phyloP scores from a whole-genome alignment of 64 coral and sea anemone genomes.

The Stichodactyla helianthus region DNA sequence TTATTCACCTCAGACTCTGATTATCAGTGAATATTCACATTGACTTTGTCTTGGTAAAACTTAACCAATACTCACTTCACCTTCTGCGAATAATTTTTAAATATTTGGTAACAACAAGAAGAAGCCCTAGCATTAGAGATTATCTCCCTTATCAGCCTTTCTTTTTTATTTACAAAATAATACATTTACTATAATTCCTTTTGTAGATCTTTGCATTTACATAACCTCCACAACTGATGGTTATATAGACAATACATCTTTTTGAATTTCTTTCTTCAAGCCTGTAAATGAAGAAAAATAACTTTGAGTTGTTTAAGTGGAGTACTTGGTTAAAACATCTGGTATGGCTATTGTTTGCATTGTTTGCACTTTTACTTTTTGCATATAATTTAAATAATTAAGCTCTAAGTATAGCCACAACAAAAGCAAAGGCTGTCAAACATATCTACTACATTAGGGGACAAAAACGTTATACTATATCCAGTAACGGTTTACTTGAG shows the following conservation, averaged over 20 bases:
- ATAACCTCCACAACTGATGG: not conserved
- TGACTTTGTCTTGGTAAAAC: no score
- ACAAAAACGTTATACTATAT: not conserved
- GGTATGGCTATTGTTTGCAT: not conserved
- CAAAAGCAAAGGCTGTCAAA: not conserved
- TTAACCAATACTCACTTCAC: no score
- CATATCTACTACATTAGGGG: not conserved
- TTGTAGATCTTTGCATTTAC: not conserved
- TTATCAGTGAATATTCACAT: no score
- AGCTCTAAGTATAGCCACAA: not conserved
- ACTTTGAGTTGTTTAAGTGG: not conserved
- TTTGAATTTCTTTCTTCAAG: not conserved
- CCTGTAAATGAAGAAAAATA: not conserved
- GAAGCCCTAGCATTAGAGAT: not conserved
- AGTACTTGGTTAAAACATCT: not conserved
- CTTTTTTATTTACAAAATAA: conserved; percentile 1
- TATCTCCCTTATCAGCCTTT: not conserved
- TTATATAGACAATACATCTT: not conserved
- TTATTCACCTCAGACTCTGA: no score
- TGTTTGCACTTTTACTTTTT: not conserved
- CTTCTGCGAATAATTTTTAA: no score
- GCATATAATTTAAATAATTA: not conserved
- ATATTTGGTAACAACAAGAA: no score
- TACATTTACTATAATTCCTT: not conserved
- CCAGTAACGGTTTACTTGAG: not conserved